Conservation (phyloP, 1,140 invertebrate genomes). For the Temnothorax nylanderi region DNA sequence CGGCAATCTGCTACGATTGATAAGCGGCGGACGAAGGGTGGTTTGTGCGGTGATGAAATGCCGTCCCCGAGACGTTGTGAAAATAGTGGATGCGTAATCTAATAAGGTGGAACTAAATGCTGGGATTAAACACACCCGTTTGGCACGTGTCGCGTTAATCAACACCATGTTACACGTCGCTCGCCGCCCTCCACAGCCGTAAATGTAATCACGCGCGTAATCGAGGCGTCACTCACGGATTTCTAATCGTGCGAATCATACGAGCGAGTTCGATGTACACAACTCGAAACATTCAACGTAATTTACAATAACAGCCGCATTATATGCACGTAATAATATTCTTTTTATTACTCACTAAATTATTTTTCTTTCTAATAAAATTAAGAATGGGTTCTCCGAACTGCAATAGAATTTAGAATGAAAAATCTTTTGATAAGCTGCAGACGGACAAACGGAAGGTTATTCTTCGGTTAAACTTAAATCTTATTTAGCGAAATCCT, state of each 20-base stretch:
- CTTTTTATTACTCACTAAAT: neutral
- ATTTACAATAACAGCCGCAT: neutral
- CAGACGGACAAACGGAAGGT: neutral
- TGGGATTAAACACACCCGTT: slow-evolving; percentile 53
- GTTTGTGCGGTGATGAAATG: slow-evolving; percentile 19
- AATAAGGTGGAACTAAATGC: slow-evolving; percentile 14
- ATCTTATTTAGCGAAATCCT: neutral
- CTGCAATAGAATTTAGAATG: neutral
- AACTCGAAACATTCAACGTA: neutral
- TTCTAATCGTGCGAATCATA: slow-evolving; percentile 58
- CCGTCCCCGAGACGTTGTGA: neutral
- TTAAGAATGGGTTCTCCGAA: neutral
- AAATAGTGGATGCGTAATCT: slow-evolving; percentile 46
- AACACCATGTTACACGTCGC: slow-evolving; percentile 18
- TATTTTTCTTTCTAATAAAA: neutral
- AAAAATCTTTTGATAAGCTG: neutral
- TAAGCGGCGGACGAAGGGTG: slow-evolving; percentile 10
- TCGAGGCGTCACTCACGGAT: slow-evolving; percentile 63
- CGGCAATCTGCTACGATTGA: slow-evolving; percentile 12
- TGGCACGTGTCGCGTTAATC: slow-evolving; percentile 54
- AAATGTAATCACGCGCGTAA: slow-evolving; percentile 64
- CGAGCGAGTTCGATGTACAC: slow-evolving; percentile 6
- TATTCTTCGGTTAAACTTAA: neutral
- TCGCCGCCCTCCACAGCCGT: neutral
- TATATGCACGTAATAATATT: neutral